Percentiles rank a stretch among this genome's conserved stretches.
Evolutionary conservation across 1,140 invertebrate species (phyloP).

Genomic region (Stratiolaelaps scimitus): DNA sequence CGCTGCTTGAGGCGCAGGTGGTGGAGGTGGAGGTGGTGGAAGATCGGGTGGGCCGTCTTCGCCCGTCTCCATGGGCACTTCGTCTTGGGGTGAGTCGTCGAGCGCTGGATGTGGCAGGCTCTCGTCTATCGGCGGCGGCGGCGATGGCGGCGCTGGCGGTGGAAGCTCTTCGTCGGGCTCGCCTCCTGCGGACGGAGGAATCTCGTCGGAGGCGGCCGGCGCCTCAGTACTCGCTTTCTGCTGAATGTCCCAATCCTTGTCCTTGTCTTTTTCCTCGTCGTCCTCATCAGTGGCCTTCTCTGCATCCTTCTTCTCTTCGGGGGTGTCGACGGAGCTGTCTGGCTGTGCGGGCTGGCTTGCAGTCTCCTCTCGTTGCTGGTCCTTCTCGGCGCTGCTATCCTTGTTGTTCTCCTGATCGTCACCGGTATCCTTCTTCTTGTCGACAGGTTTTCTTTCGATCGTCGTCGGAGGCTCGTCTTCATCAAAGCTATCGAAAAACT

Average conservation of each 20-base stretch:
- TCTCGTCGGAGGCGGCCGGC: neutral
- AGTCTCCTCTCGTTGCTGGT: too few species aligned
- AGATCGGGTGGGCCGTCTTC: neutral
- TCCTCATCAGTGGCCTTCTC: too few species aligned
- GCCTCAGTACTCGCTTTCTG: conserved; percentile 26
- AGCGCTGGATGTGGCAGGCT: neutral
- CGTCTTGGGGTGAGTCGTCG: conserved; percentile 13
- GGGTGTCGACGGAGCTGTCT: too few species aligned
- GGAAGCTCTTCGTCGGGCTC: neutral
- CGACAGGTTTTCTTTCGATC: conserved; percentile 10
- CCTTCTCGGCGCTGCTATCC: neutral
- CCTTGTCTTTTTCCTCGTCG: conserved; percentile 22
- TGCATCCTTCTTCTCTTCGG: too few species aligned
- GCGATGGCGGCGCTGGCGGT: neutral
- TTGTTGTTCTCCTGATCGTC: neutral
- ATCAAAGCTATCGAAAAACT: conserved; percentile 26
- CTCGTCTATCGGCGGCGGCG: neutral
- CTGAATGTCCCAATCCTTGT: conserved; percentile 30
- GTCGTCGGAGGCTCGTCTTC: conserved; percentile 18
- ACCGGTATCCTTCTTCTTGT: neutral
- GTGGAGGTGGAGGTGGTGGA: conserved; percentile 1
- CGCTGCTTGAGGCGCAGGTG: conserved; percentile 2
- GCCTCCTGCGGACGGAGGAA: neutral
- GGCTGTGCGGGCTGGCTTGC: too few species aligned
- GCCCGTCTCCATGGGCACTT: conserved; percentile 28